Evolutionary conservation across 1,140 invertebrate species (phyloP).

Genomic region (Caenorhabditis remanei): DNA sequence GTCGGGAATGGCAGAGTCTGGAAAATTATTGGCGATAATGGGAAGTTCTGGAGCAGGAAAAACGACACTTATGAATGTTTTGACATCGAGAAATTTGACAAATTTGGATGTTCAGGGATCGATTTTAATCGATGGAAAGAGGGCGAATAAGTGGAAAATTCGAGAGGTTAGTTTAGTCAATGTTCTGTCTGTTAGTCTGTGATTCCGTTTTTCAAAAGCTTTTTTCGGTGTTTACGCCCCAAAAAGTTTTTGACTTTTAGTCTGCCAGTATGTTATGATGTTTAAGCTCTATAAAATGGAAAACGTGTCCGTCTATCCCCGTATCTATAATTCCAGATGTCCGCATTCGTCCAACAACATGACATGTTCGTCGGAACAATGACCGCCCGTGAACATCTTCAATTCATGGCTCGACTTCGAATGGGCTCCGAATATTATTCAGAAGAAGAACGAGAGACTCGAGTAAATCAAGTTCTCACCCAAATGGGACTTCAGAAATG

Average conservation of each 20-base stretch:
- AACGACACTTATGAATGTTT: constrained; percentile 90
- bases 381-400: constrained; percentile 90
- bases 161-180: constrained; percentile 73
- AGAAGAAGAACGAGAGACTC: constrained; percentile 84
- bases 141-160: constrained; percentile 67
- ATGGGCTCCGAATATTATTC: constrained; percentile 88
- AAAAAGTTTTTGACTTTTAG: constrained; percentile 52
- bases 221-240: no score
- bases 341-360: constrained; percentile 94
- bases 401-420: constrained; percentile 91
- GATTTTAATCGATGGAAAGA: constrained; percentile 78
- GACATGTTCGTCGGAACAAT: constrained; percentile 92
- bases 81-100: constrained; percentile 86
- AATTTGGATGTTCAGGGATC: constrained; percentile 85
- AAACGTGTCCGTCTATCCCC: no score
- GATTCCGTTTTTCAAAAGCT: no score
- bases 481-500: constrained; percentile 83
- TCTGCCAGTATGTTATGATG: background rate
- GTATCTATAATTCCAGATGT: constrained; percentile 80
- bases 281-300: background rate
- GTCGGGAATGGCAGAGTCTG: constrained; percentile 88
- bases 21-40: constrained; percentile 91
- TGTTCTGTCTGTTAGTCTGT: no score
- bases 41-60: constrained; percentile 93
- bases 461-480: constrained; percentile 89